Base-by-base conservation (phyloP, 2,797 vertebrate genomes). In the Syndactyla subalaris region DNA sequence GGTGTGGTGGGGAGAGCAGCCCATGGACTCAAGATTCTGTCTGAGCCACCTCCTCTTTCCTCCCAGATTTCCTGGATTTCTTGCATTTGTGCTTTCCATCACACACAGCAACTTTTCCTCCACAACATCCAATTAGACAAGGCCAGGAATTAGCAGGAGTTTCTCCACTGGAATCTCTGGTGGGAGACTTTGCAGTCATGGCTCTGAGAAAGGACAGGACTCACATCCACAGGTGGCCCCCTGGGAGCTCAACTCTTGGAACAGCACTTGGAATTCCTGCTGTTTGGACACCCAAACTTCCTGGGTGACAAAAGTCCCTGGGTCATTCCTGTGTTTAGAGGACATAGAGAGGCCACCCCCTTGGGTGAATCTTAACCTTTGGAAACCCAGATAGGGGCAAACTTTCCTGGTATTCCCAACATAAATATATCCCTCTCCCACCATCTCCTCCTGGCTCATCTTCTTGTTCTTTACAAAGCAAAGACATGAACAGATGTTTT, bases 401-500 rank as follows among this genome's bases (percentile, higher is more conserved):
- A 5, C 7, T 36, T 20, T 2, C 19, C 48, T 9, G 8, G 29
- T 52, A 78, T 87, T 1, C 45, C 11, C 32, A 65, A 10, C 77
- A 80, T 52, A 74, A 63, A 85, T 41, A 1, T 23, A n/a, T 30
- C 52, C 12, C 9, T 41, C 27, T 71, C 41, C 45, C 18, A 0
- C 38, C 45, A n/a, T 18, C 58, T 80, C 73, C 70, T 93, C 49
- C 45, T 17, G 9, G 14, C 19, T 36, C 4, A 3, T n/a, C 86
- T 55, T 12, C 78, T 54, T 15, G 0, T 36, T 95, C 67, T 86
- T 86, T 61, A 43, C 73, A 58, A 78, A 94, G 54, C 9, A 32
- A 52, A 84, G 78, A 71, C 30, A 1, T 7, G 93, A 97, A 91
- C 97, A 98, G 97, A 97, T 97, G 97, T 95, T 95, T 58, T 19